These are phyloP conservation scores for Xylocampa areola DNA, from an alignment of 2,888 invertebrate genomes.

Conservation along the genomic window DNA sequence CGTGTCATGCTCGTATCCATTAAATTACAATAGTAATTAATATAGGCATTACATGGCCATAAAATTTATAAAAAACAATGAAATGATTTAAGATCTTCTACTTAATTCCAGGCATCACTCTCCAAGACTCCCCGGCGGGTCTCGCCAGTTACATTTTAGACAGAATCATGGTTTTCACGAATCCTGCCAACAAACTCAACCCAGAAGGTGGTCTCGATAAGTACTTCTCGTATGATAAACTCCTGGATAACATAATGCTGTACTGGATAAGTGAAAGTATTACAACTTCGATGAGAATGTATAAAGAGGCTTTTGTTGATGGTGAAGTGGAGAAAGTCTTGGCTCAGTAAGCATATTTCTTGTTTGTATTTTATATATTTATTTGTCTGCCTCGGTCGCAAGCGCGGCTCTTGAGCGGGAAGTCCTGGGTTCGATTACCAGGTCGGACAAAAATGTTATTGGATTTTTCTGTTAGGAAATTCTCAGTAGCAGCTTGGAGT, in stretches of 20 bases:
- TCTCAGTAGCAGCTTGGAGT: no score
- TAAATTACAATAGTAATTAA: no score
- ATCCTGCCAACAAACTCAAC: constrained; percentile 84
- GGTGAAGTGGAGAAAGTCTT: constrained; percentile 69
- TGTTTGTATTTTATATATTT: no score
- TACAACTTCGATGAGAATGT: constrained; percentile 87
- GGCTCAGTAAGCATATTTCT: constrained; percentile 75
- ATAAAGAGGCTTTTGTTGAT: constrained; percentile 90
- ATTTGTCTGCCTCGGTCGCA: no score
- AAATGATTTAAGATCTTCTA: background rate
- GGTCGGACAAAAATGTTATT: no score
- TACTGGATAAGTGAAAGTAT: constrained; percentile 88
- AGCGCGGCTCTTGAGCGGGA: no score
- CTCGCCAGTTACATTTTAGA: constrained; percentile 96
- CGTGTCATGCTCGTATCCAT: no score
- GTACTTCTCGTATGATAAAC: constrained; percentile 72
- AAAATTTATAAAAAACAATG: no score
- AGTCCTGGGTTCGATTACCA: no score
- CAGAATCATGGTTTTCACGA: constrained; percentile 93
- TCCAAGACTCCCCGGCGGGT: constrained; percentile 95
- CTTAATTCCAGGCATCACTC: constrained; percentile 89
- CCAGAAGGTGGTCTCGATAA: constrained; percentile 91
- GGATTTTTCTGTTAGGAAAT: no score
- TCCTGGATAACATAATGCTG: constrained; percentile 88
- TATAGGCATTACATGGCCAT: no score